A percentile compares a stretch with the other conserved stretches of the same genome.
These are phyloP conservation scores for Tipula lateralis DNA, from an alignment of 2,888 invertebrate genomes.

Conservation along the genomic window DNA sequence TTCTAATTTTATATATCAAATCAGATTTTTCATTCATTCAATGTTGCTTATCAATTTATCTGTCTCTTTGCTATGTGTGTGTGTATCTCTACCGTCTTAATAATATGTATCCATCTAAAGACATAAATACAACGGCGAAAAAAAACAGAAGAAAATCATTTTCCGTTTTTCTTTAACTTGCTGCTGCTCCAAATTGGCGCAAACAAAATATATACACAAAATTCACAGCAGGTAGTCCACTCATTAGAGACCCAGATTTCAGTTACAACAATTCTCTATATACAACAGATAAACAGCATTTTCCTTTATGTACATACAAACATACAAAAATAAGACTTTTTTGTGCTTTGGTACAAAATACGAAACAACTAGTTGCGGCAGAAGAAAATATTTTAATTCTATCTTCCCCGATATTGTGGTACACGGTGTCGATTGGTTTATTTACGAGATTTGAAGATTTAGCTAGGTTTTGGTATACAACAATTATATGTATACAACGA, in stretches of 20 bases:
- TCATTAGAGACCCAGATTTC: constrained; percentile 33
- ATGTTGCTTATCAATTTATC: constrained; percentile 9
- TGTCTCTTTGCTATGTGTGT: background rate
- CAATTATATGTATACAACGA: background rate
- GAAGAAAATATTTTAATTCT: background rate
- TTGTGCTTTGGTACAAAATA: background rate
- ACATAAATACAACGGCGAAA: background rate
- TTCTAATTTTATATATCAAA: constrained; percentile 24
- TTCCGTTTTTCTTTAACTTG: constrained; percentile 31
- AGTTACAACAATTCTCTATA: background rate
- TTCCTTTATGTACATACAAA: background rate
- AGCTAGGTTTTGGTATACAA: background rate
- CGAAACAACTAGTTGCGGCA: background rate
- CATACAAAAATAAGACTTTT: background rate
- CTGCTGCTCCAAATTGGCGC: background rate
- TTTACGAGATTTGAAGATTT: background rate
- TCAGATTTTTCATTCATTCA: constrained; percentile 1
- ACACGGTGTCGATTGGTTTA: background rate
- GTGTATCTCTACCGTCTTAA: background rate
- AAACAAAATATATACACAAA: constrained; percentile 29
- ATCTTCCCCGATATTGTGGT: background rate
- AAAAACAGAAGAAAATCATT: constrained; percentile 12
- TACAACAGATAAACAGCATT: background rate
- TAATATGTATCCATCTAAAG: background rate
- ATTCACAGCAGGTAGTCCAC: constrained; percentile 34